phyloP scores from a whole-genome alignment of 2,797 vertebrate genomes.

The Pagetopsis macropterus region DNA sequence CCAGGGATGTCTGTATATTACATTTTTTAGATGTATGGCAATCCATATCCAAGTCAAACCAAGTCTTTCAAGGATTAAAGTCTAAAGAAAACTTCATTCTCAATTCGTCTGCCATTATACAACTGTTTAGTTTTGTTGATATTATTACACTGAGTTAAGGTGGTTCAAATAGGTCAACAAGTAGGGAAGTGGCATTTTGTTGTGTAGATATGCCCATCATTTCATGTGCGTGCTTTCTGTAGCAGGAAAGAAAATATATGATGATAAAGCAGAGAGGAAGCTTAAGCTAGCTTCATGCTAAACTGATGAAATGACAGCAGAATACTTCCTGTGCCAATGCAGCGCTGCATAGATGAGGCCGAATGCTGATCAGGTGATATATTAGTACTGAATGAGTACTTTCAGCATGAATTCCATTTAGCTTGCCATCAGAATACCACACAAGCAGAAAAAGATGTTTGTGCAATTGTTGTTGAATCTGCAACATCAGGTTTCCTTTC shows the following conservation, averaged over 20 bases:
- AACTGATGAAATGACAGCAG: background rate
- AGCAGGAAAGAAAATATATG: background rate
- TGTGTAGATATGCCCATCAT: background rate
- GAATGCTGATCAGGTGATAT: constrained; percentile 1
- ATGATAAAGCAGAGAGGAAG: background rate
- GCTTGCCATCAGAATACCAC: background rate
- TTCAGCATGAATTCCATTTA: background rate
- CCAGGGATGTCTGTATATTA: background rate
- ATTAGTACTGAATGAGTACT: background rate
- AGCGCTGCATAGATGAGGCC: background rate
- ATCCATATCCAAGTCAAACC: no score
- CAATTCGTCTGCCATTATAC: no score
- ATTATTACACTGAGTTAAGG: background rate
- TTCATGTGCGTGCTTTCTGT: background rate
- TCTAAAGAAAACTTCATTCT: background rate
- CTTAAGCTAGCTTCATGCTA: no score
- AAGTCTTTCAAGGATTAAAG: background rate
- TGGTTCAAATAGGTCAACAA: background rate
- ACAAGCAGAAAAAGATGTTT: constrained; percentile 48
- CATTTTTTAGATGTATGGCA: no score
- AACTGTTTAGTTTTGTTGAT: background rate
- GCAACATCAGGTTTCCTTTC: constrained; percentile 5
- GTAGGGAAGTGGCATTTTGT: background rate
- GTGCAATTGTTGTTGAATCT: constrained; percentile 47
- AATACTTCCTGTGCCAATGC: background rate